Evolutionary conservation across 1,140 invertebrate genomes (phyloP), one percentile per base, ranked within the genome.

Genomic region (Drosophila pseudoobscura): DNA sequence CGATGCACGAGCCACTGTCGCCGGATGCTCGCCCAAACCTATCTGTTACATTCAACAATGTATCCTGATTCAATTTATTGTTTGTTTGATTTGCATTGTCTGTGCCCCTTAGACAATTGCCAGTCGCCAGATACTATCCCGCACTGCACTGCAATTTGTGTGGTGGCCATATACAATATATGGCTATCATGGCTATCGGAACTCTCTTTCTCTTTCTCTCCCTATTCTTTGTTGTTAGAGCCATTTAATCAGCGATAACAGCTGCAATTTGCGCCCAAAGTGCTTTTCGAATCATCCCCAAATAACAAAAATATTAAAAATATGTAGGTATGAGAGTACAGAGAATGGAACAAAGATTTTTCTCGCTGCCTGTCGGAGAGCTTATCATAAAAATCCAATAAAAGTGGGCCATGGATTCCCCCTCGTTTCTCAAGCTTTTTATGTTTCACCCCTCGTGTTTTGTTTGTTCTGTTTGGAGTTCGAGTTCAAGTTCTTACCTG

Each of bases 301-400:
- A 50, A 45, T 57, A 52, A 49, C 24, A 24, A 49, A 35, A 57
- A 59, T 60, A 57, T 43, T 41, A 53, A 45, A 47, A 55, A 61
- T 22, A 29, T 35, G 41, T 20, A 5, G 24, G 24, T 5, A 26
- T 5, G 24, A 26, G 24, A 26, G 24, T 26, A 52, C 31, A 39
- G n/a, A 47, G 31, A 47, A 52, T 20, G 43, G 26, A 51, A 64
- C 53, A 13, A 39, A 39, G 35, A 13, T 39, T 13, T 13, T 31
- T 9, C 17, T 46, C 7, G 35, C 24, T 29, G 62, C 31, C 71
- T 74, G 64, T 60, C 70, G 49, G 22, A 13, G n/a, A 51, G 64
- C 82, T 82, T 87, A 82, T 78, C 82, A 76, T 85, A 80, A 85
- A 85, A 85, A 80, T 71, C 82, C 74, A 85, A 85, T 85, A 87